Conservation (phyloP, 2,888 invertebrate species). For the Pyrochroa serraticornis region DNA sequence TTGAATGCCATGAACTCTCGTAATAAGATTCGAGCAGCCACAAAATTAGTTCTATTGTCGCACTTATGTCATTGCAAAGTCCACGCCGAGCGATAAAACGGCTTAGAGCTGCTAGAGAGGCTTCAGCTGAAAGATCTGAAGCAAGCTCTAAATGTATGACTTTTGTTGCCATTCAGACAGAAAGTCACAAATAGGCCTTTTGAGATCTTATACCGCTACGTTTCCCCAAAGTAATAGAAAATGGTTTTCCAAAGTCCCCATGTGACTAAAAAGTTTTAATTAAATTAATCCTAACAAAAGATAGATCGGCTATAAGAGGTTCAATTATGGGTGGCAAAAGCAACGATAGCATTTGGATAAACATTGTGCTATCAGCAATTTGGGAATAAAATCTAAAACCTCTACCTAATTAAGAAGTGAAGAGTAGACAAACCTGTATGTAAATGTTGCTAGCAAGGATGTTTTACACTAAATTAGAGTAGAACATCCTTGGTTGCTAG, state of each 20-base stretch:
- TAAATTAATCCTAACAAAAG: too few species aligned
- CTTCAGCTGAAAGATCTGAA: constrained; percentile 35
- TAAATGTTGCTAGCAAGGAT: too few species aligned
- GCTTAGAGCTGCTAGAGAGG: constrained; percentile 31
- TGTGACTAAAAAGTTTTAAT: constrained; percentile 26
- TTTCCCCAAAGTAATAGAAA: constrained; percentile 20
- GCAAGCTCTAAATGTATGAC: constrained; percentile 42
- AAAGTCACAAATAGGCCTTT: constrained; percentile 31
- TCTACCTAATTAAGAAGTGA: too few species aligned
- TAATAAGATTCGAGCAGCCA: constrained; percentile 29
- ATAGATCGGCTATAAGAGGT: too few species aligned
- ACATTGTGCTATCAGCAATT: too few species aligned
- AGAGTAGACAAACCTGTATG: too few species aligned
- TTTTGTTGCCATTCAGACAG: constrained; percentile 39
- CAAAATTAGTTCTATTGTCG: too few species aligned
- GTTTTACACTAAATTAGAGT: too few species aligned
- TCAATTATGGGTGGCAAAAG: too few species aligned
- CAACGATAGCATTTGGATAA: too few species aligned
- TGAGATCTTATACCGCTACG: constrained; percentile 24
- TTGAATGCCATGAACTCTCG: constrained; percentile 22
- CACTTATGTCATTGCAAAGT: constrained; percentile 5
- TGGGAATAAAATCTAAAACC: too few species aligned
- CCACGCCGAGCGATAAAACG: constrained; percentile 20
- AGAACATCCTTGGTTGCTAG: too few species aligned
- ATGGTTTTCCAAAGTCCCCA: constrained; percentile 29